Percentiles rank a stretch among this genome's conserved stretches.
Conservation (phyloP, 2,113 vertebrate genomes). For the Chunga burmeisteri region DNA sequence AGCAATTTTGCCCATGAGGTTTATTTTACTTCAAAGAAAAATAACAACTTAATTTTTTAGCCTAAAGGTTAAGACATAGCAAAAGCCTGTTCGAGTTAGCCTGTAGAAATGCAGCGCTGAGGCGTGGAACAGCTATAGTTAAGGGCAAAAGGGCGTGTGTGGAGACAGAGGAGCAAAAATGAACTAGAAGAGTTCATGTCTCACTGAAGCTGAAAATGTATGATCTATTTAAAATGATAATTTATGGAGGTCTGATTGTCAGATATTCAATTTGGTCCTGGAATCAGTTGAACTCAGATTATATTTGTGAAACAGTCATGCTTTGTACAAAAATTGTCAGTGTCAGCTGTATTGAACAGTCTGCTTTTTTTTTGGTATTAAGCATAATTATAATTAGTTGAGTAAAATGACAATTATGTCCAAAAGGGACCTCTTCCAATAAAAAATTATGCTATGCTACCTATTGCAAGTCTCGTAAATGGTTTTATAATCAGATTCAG, state of each 20-base stretch:
- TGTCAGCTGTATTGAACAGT: constrained; percentile 26
- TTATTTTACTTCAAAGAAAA: background rate
- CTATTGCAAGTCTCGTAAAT: background rate
- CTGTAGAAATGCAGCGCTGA: background rate
- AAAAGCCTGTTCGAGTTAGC: background rate
- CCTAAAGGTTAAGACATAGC: background rate
- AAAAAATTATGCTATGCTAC: constrained; percentile 15
- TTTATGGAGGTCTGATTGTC: constrained; percentile 32
- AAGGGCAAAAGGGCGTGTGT: background rate
- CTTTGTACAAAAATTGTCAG: constrained; percentile 42
- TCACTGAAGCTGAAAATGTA: background rate
- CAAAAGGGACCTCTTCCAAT: background rate
- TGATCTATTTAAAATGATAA: background rate
- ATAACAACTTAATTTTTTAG: background rate
- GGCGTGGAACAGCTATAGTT: background rate
- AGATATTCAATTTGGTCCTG: constrained; percentile 38
- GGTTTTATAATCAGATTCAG: constrained; percentile 19
- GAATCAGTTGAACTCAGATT: constrained; percentile 27
- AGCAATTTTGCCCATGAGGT: background rate
- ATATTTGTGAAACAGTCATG: constrained; percentile 8
- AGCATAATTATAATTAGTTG: constrained; percentile 32
- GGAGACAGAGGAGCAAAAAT: background rate
- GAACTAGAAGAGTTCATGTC: background rate
- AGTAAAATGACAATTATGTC: constrained; percentile 27
- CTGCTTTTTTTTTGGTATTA: background rate